Conservation (phyloP, 2,113 vertebrate species). For the Nanorana parkeri region DNA sequence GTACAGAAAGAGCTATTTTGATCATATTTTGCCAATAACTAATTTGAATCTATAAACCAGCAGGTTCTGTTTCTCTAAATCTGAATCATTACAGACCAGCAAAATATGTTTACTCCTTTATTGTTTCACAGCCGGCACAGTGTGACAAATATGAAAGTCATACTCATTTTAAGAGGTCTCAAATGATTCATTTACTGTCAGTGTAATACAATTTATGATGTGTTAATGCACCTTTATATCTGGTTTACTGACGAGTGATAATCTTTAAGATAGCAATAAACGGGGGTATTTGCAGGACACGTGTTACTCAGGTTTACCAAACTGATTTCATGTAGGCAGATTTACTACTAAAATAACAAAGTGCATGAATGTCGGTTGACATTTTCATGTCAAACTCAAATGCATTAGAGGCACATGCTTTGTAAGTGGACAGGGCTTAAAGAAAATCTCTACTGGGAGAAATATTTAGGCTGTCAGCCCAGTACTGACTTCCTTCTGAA, state of each 20-base stretch:
- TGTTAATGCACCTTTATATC: not conserved
- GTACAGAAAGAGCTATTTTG: constrained; percentile 81
- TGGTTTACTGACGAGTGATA: not conserved
- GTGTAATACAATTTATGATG: constrained; percentile 11
- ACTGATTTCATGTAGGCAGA: too few relatives aligned
- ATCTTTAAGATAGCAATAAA: too few relatives aligned
- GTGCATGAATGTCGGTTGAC: too few relatives aligned
- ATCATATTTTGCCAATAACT: constrained; percentile 71
- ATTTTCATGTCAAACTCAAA: too few relatives aligned
- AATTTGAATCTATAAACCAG: constrained; percentile 62
- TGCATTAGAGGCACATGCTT: too few relatives aligned
- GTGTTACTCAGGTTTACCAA: too few relatives aligned
- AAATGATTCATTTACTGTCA: constrained; percentile 35
- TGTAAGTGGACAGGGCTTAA: too few relatives aligned
- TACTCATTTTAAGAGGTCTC: constrained; percentile 32
- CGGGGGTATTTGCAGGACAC: too few relatives aligned
- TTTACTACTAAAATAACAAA: too few relatives aligned
- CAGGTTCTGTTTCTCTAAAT: constrained; percentile 45
- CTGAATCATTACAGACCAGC: not conserved
- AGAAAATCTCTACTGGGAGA: too few relatives aligned
- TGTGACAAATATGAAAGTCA: constrained; percentile 20
- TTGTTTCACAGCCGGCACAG: constrained; percentile 4
- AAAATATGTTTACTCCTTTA: constrained; percentile 46
- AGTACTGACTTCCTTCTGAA: too few relatives aligned
- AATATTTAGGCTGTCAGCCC: too few relatives aligned